These are phyloP conservation scores for Melopsittacus undulatus DNA, from an alignment of 2,797 vertebrate species.

Conservation along the genomic window DNA sequence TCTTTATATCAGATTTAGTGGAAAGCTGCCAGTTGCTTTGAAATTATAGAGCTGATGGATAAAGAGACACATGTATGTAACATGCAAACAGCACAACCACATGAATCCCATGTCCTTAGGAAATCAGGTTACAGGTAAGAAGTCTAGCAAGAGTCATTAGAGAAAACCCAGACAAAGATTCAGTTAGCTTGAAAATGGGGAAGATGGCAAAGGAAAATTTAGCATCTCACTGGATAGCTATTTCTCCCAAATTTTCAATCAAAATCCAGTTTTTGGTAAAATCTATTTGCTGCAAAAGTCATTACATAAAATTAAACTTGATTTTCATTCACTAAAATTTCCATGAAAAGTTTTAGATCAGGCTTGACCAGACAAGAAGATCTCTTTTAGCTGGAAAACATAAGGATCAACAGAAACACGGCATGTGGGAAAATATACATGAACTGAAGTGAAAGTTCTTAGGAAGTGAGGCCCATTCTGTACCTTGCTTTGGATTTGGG, in stretches of 20 bases:
- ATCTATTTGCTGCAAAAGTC: background rate
- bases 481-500: constrained; percentile 40
- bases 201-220: background rate
- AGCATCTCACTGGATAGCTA: background rate
- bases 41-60: background rate
- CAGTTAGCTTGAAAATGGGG: background rate
- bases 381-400: background rate
- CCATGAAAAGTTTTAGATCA: background rate
- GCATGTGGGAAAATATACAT: background rate
- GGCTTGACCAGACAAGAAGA: background rate
- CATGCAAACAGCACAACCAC: background rate
- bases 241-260: background rate
- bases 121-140: background rate
- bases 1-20: background rate
- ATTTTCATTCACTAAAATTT: background rate
- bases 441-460: constrained; percentile 35
- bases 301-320: background rate
- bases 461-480: background rate
- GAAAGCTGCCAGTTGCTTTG: background rate
- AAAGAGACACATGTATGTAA: background rate
- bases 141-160: background rate
- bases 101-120: background rate
- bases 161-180: background rate
- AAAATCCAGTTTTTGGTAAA: background rate
- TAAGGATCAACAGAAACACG: background rate